Evolutionary conservation across 2,888 invertebrate genomes (phyloP).

Genomic region (Phragmatobia fuliginosa): DNA sequence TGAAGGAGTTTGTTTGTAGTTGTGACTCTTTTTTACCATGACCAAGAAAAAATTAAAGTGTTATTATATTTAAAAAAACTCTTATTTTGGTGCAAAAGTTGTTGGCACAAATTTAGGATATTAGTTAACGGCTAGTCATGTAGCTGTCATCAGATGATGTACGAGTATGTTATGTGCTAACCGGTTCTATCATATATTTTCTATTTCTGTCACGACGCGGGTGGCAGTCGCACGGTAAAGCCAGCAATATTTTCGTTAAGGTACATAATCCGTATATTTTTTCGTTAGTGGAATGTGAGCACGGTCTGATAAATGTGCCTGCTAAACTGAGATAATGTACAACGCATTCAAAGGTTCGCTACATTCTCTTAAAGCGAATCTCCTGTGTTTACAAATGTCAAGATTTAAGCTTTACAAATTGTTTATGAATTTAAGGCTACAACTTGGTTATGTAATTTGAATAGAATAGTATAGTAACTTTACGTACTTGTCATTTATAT

Average conservation of each 20-base stretch:
- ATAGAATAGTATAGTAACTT: constrained; percentile 18
- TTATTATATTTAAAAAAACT: constrained; percentile 19
- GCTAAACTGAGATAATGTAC: constrained; percentile 56
- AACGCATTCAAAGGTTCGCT: constrained; percentile 33
- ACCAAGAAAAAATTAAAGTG: constrained; percentile 14
- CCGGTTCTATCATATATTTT: constrained; percentile 71
- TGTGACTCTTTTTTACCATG: not conserved
- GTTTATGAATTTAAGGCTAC: constrained; percentile 45
- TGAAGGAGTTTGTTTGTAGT: no score
- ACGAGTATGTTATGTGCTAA: constrained; percentile 69
- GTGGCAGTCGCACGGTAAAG: constrained; percentile 67
- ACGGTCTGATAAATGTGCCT: constrained; percentile 59
- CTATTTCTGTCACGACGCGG: constrained; percentile 79
- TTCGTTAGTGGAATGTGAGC: constrained; percentile 67
- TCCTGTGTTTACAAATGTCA: constrained; percentile 45
- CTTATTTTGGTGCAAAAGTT: constrained; percentile 33
- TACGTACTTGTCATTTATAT: constrained; percentile 29
- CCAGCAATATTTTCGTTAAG: constrained; percentile 70
- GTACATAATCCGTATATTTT: constrained; percentile 69
- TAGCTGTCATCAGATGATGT: constrained; percentile 71
- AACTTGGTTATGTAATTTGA: constrained; percentile 36
- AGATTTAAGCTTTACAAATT: constrained; percentile 50
- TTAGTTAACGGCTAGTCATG: constrained; percentile 67
- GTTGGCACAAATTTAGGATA: constrained; percentile 41
- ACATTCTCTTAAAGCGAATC: constrained; percentile 40